Percentiles rank a stretch among this genome's conserved stretches.
phyloP scores from a whole-genome alignment of 2,113 vertebrate genomes.

The Protobothrops flavoviridis region DNA sequence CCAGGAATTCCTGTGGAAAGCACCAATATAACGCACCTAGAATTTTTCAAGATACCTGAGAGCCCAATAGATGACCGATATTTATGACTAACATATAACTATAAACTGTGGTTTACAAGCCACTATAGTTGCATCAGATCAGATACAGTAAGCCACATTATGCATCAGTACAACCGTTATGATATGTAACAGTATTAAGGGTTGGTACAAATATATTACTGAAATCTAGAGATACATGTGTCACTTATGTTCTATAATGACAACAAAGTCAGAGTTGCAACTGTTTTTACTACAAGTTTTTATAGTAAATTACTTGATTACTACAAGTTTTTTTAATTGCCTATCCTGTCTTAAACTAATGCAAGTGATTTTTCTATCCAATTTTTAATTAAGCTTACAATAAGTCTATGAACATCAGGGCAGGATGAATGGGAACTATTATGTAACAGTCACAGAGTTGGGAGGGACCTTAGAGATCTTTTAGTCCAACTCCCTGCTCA shows the following conservation, averaged over 20 bases:
- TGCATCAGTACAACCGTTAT: not conserved
- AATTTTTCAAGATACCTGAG: not conserved
- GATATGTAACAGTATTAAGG: not conserved
- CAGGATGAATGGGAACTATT: not conserved
- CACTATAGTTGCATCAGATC: not conserved
- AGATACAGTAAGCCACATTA: not conserved
- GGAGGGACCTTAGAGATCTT: not conserved
- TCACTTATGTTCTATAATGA: not conserved
- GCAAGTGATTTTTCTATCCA: not conserved
- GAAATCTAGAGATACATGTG: not conserved
- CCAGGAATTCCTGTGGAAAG: not conserved
- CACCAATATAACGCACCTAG: not conserved
- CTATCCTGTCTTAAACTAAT: not conserved
- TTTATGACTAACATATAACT: not conserved
- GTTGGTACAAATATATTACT: not conserved
- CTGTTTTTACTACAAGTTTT: not conserved
- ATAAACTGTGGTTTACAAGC: not conserved
- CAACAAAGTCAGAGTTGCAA: not conserved
- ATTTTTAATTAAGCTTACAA: not conserved
- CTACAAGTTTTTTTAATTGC: not conserved
- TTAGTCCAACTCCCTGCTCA: not conserved
- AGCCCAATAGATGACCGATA: conserved; percentile 22
- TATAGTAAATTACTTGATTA: too few relatives aligned
- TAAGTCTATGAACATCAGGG: not conserved
- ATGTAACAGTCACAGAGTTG: not conserved